phyloP scores from a whole-genome alignment of 2,888 invertebrate species.

The Gastracanthus pulcherrimus region DNA sequence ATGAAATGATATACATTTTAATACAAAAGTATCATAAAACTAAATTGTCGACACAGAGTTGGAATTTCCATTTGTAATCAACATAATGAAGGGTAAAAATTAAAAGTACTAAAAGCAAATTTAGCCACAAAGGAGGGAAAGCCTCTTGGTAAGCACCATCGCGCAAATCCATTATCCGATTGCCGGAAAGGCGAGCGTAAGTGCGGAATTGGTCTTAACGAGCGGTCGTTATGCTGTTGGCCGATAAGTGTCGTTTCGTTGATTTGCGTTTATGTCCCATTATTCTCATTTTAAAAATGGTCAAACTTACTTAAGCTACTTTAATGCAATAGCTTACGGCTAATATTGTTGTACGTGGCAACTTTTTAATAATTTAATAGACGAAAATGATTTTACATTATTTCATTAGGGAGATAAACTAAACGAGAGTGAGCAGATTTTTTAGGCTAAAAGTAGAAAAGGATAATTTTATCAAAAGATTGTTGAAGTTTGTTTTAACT shows the following conservation, averaged over 20 bases:
- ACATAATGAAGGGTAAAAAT: constrained; percentile 5
- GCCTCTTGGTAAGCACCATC: constrained; percentile 9
- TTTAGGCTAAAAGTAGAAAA: no score
- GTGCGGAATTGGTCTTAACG: constrained; percentile 51
- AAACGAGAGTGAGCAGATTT: no score
- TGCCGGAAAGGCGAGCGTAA: constrained; percentile 46
- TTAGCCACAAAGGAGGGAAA: constrained; percentile 2
- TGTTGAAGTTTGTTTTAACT: no score
- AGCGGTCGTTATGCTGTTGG: constrained; percentile 49
- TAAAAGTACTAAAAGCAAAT: background rate
- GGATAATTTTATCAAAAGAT: no score
- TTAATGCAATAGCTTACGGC: background rate
- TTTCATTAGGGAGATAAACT: no score
- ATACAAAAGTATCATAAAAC: background rate
- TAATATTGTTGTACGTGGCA: background rate
- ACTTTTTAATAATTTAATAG: background rate
- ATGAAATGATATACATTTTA: no score
- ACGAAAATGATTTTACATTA: background rate
- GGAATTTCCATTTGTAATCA: background rate
- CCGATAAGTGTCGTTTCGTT: constrained; percentile 50
- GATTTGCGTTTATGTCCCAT: constrained; percentile 51
- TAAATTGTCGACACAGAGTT: background rate
- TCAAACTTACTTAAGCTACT: constrained; percentile 26
- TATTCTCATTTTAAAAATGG: constrained; percentile 42
- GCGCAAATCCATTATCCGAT: constrained; percentile 54